A percentile compares a stretch with the other conserved stretches of the same genome.
These are phyloP conservation scores for Drosophila parabipectinata DNA, from an alignment of 1,140 invertebrate species.

Conservation along the genomic window DNA sequence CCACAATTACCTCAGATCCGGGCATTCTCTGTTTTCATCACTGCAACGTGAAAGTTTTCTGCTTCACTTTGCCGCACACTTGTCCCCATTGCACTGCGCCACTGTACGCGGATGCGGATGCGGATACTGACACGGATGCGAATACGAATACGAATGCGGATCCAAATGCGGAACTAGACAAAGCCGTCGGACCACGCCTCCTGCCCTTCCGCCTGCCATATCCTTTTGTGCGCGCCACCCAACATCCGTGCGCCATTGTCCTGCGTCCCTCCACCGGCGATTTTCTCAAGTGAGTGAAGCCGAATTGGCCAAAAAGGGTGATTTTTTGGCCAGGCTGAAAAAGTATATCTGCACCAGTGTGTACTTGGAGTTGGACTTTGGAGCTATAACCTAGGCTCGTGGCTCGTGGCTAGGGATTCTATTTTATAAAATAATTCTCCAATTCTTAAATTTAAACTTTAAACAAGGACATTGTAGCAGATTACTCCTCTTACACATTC, in stretches of 20 bases:
- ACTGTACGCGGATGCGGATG: constrained; percentile 82
- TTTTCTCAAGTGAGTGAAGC: constrained; percentile 89
- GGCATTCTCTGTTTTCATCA: constrained; percentile 93
- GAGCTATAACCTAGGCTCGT: too few relatives aligned
- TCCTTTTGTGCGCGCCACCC: constrained; percentile 90
- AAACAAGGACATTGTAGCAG: constrained; percentile 10
- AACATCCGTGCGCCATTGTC: constrained; percentile 89
- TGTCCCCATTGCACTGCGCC: constrained; percentile 89
- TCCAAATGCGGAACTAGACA: constrained; percentile 27
- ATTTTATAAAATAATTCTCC: too few relatives aligned
- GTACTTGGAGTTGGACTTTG: too few relatives aligned
- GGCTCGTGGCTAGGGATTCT: too few relatives aligned
- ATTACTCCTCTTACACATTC: constrained; percentile 14
- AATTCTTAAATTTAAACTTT: neutral
- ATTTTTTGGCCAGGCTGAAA: neutral
- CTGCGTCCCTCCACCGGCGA: constrained; percentile 92
- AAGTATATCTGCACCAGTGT: neutral
- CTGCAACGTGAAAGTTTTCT: constrained; percentile 91
- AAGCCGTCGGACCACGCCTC: constrained; percentile 24
- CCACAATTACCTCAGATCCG: constrained; percentile 86
- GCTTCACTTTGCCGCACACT: constrained; percentile 88
- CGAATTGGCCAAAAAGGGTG: constrained; percentile 1
- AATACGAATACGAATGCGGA: constrained; percentile 38
- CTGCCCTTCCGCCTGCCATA: constrained; percentile 91
- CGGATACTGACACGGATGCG: constrained; percentile 19